Conservation (phyloP, 2,888 invertebrate species). For the Euspilapteryx auroguttella region DNA sequence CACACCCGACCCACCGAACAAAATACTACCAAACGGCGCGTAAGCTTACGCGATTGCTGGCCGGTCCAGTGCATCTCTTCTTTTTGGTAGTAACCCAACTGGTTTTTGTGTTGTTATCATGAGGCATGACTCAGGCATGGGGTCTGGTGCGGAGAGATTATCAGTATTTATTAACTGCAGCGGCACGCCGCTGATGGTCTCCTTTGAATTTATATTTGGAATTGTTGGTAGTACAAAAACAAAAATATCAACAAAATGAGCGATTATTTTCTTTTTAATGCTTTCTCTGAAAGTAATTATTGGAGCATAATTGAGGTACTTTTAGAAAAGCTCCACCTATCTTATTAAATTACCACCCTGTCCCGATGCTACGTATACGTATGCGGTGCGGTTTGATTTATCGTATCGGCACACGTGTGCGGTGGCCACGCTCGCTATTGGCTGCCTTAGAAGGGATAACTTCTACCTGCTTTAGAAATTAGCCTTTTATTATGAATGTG, state of each 20-base stretch:
- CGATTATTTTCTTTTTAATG: too few species aligned
- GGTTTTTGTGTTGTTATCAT: slow-evolving; percentile 42
- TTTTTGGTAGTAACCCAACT: slow-evolving; percentile 27
- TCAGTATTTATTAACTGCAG: too few species aligned
- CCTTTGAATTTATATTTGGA: too few species aligned
- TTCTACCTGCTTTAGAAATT: slow-evolving; percentile 44
- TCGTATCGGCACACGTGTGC: slow-evolving; percentile 42
- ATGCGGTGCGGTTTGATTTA: slow-evolving; percentile 44
- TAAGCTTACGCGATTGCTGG: slow-evolving; percentile 30
- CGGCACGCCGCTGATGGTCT: too few species aligned
- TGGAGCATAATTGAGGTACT: too few species aligned
- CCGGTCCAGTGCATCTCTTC: slow-evolving; percentile 26
- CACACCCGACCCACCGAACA: slow-evolving; percentile 10
- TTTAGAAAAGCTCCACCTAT: too few species aligned
- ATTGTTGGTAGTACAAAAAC: too few species aligned
- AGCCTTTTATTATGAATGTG: slow-evolving; percentile 9
- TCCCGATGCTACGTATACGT: too few species aligned
- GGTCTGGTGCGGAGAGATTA: slow-evolving; percentile 1
- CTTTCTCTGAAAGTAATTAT: too few species aligned
- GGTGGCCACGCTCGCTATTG: slow-evolving; percentile 14
- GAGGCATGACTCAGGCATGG: slow-evolving; percentile 39
- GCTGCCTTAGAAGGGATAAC: slow-evolving; percentile 38
- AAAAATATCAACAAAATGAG: too few species aligned
- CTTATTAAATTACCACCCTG: too few species aligned
- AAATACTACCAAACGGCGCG: slow-evolving; percentile 1